Evolutionary conservation across 2,797 vertebrate genomes (phyloP), one percentile per base, ranked within the genome.

Genomic region (Fundulus diaphanus): DNA sequence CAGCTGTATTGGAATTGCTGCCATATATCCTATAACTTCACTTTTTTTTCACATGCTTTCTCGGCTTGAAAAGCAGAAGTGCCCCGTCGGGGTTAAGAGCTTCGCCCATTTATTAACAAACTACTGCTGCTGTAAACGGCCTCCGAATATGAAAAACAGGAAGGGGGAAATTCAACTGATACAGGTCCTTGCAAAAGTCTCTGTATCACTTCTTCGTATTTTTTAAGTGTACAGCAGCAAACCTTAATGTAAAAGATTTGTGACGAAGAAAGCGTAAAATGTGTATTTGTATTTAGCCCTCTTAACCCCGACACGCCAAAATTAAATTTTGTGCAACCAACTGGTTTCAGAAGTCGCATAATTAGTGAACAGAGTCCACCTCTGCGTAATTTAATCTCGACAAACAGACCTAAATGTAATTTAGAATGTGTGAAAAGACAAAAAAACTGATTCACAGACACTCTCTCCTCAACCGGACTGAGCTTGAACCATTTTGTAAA

Each of bases 41-140:
- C 22, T 2, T 1, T 49, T 61, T 68, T 78, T 18, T 16, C n/a
- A 65, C 20, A 71, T 12, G 5, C 44, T 49, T 15, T 12, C 52
- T 52, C 7, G 0, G 0, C 42, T 54, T n/a, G 1, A 65, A 76
- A 86, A 87, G 76, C 16, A 73, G 87, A 90, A 88, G 77, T 73
- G 70, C 3, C 0, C 2, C 0, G 1, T 52, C 20, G 15, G 29
- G 44, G 65, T 68, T 20, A 37, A 68, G 35, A 73, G 68, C 48
- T 42, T 82, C 31, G 20, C 48, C 81, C 69, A 68, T 68, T 35
- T 40, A 0, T 46, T n/a, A 31, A 22, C 52, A 3, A 44, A 51
- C 73, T 57, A 51, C 68, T 27, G 51, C 54, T 54, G 54, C 37
- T 48, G 29, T 1, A 27, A 51, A 68, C 46, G 18, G 16, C 70